Base-by-base conservation (phyloP, 1,140 invertebrate genomes). In the Brachionus rubens region DNA sequence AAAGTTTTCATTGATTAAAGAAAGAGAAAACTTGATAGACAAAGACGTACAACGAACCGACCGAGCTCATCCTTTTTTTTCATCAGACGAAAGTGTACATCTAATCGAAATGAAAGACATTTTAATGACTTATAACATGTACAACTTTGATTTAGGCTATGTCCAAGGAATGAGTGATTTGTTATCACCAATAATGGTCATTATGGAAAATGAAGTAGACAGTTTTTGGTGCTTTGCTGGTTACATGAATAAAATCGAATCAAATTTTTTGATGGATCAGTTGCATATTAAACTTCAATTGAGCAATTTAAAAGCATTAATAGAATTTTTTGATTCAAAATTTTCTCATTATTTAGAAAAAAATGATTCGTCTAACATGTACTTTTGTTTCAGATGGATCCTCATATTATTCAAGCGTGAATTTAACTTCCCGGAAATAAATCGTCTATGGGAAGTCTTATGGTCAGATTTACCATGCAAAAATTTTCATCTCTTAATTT, bases 151-250 rank as follows among this genome's bases (percentile, higher is more conserved):
- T 86, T 86, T 99, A 77, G 87, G 87, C n/a, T 88, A 88, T 82
- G 87, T 88, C 4, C 87, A 88, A 80, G 87, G 96, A 16, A 99
- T 99, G 96, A 96, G 92, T 81, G 96, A 99, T 86, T 87, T 99
- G 50, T 85, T 98, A 36, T 92, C 94, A 16, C 96, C 96, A 1
- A 90, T 99, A 79, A 90, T 91, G 81, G 88, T 98, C 7, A 12
- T 77, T 12, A 89, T 96, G 87, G 88, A 92, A 76, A 91, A 93
- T 83, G 95, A 98, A 87, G 83, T 93, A 4, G 93, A 98, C 83
- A 90, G 94, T 0, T 99, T 99, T 88, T 99, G 97, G 97, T 97
- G 94, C 84, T 99, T 99, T 86, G 94, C 93, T 65, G 94, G 93
- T n/a, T 93, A 98, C 78, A 98, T 99, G 94, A 89, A 98, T 75